Conservation (phyloP, 2,113 vertebrate genomes). For the Notothenia rossii region DNA sequence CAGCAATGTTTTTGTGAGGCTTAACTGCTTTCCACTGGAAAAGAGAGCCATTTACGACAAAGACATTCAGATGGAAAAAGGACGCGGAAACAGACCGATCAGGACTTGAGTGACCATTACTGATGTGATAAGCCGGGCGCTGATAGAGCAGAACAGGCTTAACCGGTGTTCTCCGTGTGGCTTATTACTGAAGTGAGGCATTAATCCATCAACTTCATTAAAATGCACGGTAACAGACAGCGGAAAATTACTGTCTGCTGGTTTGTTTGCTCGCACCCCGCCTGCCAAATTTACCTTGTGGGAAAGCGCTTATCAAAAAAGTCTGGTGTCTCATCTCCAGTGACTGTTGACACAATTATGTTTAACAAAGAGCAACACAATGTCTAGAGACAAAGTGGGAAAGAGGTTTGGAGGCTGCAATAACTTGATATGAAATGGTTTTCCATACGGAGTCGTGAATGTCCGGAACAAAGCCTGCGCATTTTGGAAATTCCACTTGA, state of each 20-base stretch:
- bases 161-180: slow-evolving; percentile 46
- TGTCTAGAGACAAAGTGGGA: slow-evolving; percentile 60
- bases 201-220: slow-evolving; percentile 75
- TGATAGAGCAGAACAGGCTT: slow-evolving; percentile 59
- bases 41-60: slow-evolving; percentile 41
- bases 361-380: slow-evolving; percentile 69
- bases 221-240: slow-evolving; percentile 70
- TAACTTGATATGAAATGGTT: slow-evolving; percentile 37
- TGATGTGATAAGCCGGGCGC: slow-evolving; percentile 61
- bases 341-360: slow-evolving; percentile 70
- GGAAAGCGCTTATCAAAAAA: slow-evolving; percentile 68
- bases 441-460: slow-evolving; percentile 27
- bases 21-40: slow-evolving; percentile 62
- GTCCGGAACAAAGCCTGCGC: slow-evolving; percentile 31
- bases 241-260: slow-evolving; percentile 64
- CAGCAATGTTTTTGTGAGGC: slow-evolving; percentile 35
- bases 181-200: slow-evolving; percentile 63
- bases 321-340: slow-evolving; percentile 56
- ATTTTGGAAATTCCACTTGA: slow-evolving; percentile 37
- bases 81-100: slow-evolving; percentile 53
- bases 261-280: slow-evolving; percentile 59
- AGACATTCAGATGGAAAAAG: slow-evolving; percentile 60
- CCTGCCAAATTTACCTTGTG: slow-evolving; percentile 67
- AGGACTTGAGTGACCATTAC: slow-evolving; percentile 60
- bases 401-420: slow-evolving; percentile 37